These are phyloP conservation scores for Aythya baeri DNA, from an alignment of 2,113 vertebrate species.

Conservation along the genomic window DNA sequence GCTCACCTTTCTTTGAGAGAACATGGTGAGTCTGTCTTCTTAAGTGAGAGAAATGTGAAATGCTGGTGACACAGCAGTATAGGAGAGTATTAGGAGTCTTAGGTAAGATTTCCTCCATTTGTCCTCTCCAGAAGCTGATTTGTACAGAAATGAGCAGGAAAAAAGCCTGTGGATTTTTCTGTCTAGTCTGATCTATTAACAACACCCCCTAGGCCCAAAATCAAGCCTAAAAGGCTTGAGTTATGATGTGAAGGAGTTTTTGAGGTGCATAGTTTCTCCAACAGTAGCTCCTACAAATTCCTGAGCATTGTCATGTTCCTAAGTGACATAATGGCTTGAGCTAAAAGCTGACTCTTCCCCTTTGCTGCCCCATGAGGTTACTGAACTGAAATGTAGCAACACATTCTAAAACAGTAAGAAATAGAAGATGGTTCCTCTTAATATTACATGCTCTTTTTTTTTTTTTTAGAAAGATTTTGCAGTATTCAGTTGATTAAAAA, in stretches of 20 bases:
- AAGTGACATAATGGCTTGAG: neutral
- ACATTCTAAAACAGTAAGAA: neutral
- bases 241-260: neutral
- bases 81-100: neutral
- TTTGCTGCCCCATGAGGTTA: neutral
- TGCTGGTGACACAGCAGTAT: neutral
- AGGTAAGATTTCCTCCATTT: neutral
- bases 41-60: neutral
- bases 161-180: neutral
- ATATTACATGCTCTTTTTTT: neutral
- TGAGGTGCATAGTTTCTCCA: neutral
- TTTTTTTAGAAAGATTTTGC: neutral
- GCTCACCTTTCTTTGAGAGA: neutral
- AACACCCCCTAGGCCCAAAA: neutral
- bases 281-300: neutral
- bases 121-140: neutral
- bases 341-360: neutral
- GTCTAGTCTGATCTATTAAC: neutral
- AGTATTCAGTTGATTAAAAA: neutral
- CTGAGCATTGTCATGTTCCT: neutral
- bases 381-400: neutral
- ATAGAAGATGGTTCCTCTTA: neutral
- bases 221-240: neutral
- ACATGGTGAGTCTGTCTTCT: neutral
- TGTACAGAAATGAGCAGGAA: neutral